Conservation (phyloP, 1,140 invertebrate species). For the Ceratina calcarata region DNA sequence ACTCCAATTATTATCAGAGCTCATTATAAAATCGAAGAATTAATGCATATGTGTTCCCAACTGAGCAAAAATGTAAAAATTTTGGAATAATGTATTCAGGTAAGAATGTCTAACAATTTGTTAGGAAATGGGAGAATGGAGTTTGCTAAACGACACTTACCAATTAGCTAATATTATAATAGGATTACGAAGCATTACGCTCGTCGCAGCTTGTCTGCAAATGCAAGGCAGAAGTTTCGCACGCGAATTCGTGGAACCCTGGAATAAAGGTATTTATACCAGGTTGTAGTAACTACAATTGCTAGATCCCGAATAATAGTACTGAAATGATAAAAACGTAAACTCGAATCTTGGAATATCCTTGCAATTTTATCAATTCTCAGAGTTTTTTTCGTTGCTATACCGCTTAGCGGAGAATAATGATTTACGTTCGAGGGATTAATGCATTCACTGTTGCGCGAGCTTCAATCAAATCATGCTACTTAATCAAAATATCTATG, state of each 20-base stretch:
- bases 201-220: background rate
- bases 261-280: background rate
- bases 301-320: no score
- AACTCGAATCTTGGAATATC: conserved; percentile 1
- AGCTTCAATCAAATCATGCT: no score
- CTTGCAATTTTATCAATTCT: background rate
- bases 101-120: no score
- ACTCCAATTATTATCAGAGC: no score
- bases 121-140: no score
- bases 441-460: background rate
- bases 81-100: no score
- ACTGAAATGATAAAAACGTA: background rate
- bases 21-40: no score
- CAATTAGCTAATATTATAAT: background rate
- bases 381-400: background rate
- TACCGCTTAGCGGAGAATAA: background rate
- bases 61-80: no score
- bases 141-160: background rate
- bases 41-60: no score
- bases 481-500: no score
- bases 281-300: background rate
- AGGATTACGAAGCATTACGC: background rate
- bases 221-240: background rate
- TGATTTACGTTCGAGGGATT: background rate
- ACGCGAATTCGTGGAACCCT: background rate